phyloP scores from a whole-genome alignment of 1,140 invertebrate species.

The Ips nitidus region DNA sequence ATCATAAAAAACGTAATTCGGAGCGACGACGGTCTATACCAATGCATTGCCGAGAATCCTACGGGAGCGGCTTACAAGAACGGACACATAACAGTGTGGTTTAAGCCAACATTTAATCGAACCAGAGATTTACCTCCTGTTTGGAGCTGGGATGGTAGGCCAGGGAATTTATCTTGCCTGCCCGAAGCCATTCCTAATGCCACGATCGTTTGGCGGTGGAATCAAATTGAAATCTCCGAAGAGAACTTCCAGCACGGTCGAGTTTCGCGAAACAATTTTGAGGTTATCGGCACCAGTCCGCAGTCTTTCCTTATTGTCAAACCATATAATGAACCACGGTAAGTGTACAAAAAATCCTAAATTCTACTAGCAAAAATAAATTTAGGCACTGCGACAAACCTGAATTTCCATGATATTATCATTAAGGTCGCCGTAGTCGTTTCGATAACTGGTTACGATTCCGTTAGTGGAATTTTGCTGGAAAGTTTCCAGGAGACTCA shows the following conservation, averaged over 20 bases:
- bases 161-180: conserved; percentile 85
- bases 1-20: conserved; percentile 64
- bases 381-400: too few species aligned
- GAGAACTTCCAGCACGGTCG: conserved; percentile 40
- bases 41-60: conserved; percentile 79
- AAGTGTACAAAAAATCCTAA: not conserved
- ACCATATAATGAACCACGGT: conserved; percentile 60
- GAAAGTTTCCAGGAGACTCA: too few species aligned
- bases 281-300: conserved; percentile 67
- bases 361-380: too few species aligned
- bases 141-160: conserved; percentile 78
- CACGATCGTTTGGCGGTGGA: conserved; percentile 79
- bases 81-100: conserved; percentile 83
- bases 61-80: conserved; percentile 72
- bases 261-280: conserved; percentile 55
- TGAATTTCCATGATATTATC: too few species aligned
- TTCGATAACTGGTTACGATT: too few species aligned
- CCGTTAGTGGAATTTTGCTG: not conserved
- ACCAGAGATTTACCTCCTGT: conserved; percentile 67
- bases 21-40: conserved; percentile 85
- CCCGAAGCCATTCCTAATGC: conserved; percentile 90
- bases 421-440: too few species aligned
- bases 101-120: conserved; percentile 76
- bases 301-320: conserved; percentile 68
- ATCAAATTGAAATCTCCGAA: conserved; percentile 52